Base-by-base conservation (phyloP, 2,113 vertebrate species). In the Tragelaphus buxtoni region DNA sequence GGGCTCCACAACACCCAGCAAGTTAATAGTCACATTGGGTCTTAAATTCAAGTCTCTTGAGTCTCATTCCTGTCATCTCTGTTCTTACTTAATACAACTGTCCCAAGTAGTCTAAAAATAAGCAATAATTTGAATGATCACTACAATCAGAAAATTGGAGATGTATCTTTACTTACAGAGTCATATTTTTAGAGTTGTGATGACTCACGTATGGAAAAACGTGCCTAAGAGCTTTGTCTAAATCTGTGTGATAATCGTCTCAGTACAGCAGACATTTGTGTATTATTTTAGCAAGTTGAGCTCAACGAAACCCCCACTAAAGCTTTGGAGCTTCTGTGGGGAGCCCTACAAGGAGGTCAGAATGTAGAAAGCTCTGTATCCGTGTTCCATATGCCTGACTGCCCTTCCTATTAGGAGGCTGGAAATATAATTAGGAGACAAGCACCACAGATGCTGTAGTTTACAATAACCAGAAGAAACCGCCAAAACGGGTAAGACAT, bases 391-490 rank as follows among this genome's bases (percentile, higher is more conserved):
- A 53, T 30, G 94, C 92, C 65, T 28, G 77, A 32, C 82, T 76
- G 88, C 87, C 97, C 96, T 98, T 98, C 96, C 98, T 94, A 92
- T 95, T 88, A 97, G 91, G 95, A 96, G 95, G 85, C 95, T 94
- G 94, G 88, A 97, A 96, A 97, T 96, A 83, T 97, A 87, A 97
- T 98, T 96, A n/a, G 90, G 32, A 94, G 85, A 96, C 83, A 89
- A 97, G 32, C 90, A 56, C 72, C 82, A 85, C 98, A 98, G 96
- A 98, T 98, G 98, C 96, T 91, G 92, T 77, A 86, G 86, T 97
- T 98, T 96, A 98, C 95, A 98, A 92, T 93, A 98, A 97, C 93
- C 94, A 97, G 93, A 97, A 98, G 97, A 98, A 98, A 96, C 80
- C 91, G 93, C 85, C 92, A 89, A 97, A 95, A 92, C 51, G 98